Evolutionary conservation across 2,797 vertebrate genomes (phyloP), one percentile per base, ranked within the genome.

Genomic region (Loriculus beryllinus): DNA sequence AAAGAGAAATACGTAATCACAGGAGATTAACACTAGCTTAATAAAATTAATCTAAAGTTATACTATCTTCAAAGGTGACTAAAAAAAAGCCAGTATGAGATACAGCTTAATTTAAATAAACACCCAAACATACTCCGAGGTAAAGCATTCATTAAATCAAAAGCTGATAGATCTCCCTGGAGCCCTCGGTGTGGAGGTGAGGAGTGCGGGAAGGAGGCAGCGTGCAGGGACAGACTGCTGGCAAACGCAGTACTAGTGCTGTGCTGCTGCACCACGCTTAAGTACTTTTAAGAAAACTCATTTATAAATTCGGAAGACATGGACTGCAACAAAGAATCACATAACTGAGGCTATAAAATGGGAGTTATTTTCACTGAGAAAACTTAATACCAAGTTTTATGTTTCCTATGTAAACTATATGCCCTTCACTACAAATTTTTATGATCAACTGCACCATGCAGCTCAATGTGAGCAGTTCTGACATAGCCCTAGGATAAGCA

Each of bases 191-290:
- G 2, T 0, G 7, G 52, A 29, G 43, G 42, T 7, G 39, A 37
- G 25, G 4, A 8, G 15, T 16, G 45, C 1, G 9, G 47, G 54
- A 29, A 68, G n/a, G 60, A 17, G 82, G 8, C 48, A 1, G 75
- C 7, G 13, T 8, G 3, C 1, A 19, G 9, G 25, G 54, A 69
- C 60, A 28, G 6, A 5, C 31, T n/a, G 69, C 56, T 3, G 51
- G 10, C 54, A 43, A 4, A 37, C 19, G 1, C 51, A 12, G 47
- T 0, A 3, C 14, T 3, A 15, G 5, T 3, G 19, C 64, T 11
- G 12, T 1, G 35, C 22, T 20, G 37, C 72, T 16, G 26, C 62
- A 43, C 14, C 3, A 0, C 45, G 25, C 4, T 0, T 2, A 28
- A 23, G 35, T 3, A 12, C 39, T 45, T 45, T 29, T 5, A 31